Evolutionary conservation across 1,140 invertebrate species (phyloP).

Genomic region (Arion vulgaris): DNA sequence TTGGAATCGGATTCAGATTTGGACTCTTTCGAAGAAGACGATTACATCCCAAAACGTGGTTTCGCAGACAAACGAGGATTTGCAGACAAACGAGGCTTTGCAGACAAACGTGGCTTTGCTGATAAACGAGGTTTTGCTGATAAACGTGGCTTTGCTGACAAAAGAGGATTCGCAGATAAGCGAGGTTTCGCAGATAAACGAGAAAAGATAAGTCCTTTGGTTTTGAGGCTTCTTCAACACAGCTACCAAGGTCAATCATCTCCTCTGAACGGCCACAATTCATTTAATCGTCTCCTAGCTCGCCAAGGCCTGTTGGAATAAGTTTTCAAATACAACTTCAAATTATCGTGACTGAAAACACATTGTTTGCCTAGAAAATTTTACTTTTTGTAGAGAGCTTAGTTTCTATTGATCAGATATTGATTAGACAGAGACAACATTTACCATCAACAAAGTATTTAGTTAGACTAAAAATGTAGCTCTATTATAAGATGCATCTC

Average conservation of each 20-base stretch:
- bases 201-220: not conserved
- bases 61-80: slow-evolving; percentile 40
- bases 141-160: slow-evolving; percentile 49
- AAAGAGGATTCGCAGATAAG: slow-evolving; percentile 51
- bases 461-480: no score
- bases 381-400: not conserved
- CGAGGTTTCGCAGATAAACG: slow-evolving; percentile 44
- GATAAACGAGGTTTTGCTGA: slow-evolving; percentile 51
- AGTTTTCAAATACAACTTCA: no score
- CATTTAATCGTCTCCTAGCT: slow-evolving; percentile 37
- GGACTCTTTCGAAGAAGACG: slow-evolving; percentile 14
- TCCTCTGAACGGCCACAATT: slow-evolving; percentile 30
- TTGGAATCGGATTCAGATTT: slow-evolving; percentile 10
- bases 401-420: no score
- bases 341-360: not conserved
- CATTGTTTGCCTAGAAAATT: not conserved
- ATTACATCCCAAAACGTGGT: slow-evolving; percentile 11
- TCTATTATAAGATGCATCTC: no score
- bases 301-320: slow-evolving; percentile 40
- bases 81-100: slow-evolving; percentile 48
- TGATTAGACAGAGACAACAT: no score
- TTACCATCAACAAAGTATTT: no score
- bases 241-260: slow-evolving; percentile 16
- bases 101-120: slow-evolving; percentile 45
- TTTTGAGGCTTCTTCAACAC: slow-evolving; percentile 20